phyloP scores from a whole-genome alignment of 2,113 vertebrate genomes.

The Rhinopithecus roxellana region DNA sequence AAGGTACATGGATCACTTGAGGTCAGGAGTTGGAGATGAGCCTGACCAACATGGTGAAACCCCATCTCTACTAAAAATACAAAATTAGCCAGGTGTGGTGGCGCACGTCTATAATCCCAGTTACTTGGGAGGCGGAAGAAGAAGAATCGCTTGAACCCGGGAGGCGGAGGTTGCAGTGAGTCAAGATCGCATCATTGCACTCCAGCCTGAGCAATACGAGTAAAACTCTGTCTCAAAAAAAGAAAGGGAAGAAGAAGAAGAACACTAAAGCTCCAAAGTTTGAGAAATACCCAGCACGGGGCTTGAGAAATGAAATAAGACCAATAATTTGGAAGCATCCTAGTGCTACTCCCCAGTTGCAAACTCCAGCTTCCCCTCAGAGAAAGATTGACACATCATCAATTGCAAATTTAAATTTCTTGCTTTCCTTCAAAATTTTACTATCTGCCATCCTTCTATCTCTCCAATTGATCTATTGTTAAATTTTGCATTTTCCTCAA shows the following conservation, averaged over 20 bases:
- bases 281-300: background rate
- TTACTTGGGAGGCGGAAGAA: too few species aligned
- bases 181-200: too few species aligned
- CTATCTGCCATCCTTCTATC: background rate
- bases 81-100: too few species aligned
- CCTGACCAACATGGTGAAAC: too few species aligned
- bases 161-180: too few species aligned
- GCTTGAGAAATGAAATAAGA: background rate
- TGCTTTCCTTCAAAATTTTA: background rate
- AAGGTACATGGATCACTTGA: too few species aligned
- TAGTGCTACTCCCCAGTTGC: background rate
- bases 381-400: too few species aligned
- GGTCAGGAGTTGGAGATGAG: too few species aligned
- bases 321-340: background rate
- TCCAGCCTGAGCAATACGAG: too few species aligned
- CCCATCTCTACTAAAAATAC: too few species aligned
- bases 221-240: background rate
- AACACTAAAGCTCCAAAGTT: background rate
- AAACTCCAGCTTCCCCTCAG: background rate
- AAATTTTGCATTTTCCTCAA: background rate
- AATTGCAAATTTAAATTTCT: background rate
- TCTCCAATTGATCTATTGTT: accelerated
- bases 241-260: background rate
- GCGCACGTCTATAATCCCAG: too few species aligned
- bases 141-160: too few species aligned